These are phyloP conservation scores for Diploptera punctata DNA, from an alignment of 2,888 invertebrate species.

Conservation along the genomic window DNA sequence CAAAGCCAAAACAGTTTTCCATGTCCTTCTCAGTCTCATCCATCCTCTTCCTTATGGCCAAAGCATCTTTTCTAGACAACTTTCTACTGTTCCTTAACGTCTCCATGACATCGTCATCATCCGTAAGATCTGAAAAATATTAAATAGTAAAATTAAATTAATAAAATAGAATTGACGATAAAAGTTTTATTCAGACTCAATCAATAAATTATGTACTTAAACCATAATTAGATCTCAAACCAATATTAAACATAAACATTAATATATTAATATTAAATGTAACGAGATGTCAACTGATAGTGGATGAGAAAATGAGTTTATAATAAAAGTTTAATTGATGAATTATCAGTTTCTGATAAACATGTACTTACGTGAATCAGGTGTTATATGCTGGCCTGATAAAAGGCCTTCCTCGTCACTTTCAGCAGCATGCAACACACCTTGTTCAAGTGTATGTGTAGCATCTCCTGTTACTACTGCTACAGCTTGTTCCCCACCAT, in stretches of 20 bases:
- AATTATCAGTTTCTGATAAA: no score
- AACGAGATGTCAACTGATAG: no score
- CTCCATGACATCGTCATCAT: constrained; percentile 56
- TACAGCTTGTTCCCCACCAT: constrained; percentile 54
- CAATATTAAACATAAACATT: no score
- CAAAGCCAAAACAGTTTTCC: constrained; percentile 84
- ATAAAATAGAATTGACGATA: no score
- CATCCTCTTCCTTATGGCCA: constrained; percentile 55
- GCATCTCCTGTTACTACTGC: constrained; percentile 58
- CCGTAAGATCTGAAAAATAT: constrained; percentile 53
- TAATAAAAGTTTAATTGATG: not conserved
- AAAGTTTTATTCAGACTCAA: no score
- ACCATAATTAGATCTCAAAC: no score
- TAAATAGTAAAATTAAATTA: no score
- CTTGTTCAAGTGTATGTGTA: constrained; percentile 42
- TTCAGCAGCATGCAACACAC: constrained; percentile 51
- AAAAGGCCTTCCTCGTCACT: constrained; percentile 56
- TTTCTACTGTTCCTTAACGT: constrained; percentile 54
- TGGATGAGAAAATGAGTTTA: not conserved
- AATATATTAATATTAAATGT: no score
- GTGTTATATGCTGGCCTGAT: constrained; percentile 51
- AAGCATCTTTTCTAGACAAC: constrained; percentile 52
- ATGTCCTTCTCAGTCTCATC: constrained; percentile 69
- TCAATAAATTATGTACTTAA: no score
- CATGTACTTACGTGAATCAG: constrained; percentile 40